These are phyloP conservation scores for Prenolepis imparis DNA, from an alignment of 2,888 invertebrate genomes.

Conservation along the genomic window DNA sequence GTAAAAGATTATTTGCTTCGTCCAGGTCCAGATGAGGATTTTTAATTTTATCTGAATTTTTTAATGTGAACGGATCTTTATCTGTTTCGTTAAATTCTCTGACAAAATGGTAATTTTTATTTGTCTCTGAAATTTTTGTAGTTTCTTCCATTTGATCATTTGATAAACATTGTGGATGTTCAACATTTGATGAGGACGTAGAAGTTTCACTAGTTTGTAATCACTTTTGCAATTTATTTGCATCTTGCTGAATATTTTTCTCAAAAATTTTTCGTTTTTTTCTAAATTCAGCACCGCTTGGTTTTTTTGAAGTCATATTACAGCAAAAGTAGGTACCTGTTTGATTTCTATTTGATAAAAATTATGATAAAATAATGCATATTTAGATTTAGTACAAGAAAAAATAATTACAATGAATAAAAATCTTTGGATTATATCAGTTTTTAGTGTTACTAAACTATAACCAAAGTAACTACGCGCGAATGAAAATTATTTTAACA, in stretches of 20 bases:
- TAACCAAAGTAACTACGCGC: too few relatives aligned
- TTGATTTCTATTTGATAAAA: not conserved
- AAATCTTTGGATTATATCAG: not conserved
- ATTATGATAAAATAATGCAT: not conserved
- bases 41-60: not conserved
- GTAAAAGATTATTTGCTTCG: not conserved
- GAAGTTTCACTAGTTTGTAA: not conserved
- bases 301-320: not conserved
- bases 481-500: not conserved
- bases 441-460: conserved; percentile 1
- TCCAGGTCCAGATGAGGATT: not conserved
- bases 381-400: not conserved
- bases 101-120: not conserved
- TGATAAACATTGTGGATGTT: too few relatives aligned
- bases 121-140: not conserved
- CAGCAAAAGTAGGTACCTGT: not conserved
- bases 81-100: not conserved
- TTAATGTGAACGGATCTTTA: not conserved
- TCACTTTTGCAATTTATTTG: not conserved
- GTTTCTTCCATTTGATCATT: not conserved
- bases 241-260: not conserved
- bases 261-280: not conserved
- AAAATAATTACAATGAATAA: not conserved
- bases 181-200: not conserved
- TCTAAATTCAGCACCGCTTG: not conserved